These are phyloP conservation scores for Leptinotarsa undecemlineata DNA, from an alignment of 1,140 invertebrate species.

Conservation along the genomic window DNA sequence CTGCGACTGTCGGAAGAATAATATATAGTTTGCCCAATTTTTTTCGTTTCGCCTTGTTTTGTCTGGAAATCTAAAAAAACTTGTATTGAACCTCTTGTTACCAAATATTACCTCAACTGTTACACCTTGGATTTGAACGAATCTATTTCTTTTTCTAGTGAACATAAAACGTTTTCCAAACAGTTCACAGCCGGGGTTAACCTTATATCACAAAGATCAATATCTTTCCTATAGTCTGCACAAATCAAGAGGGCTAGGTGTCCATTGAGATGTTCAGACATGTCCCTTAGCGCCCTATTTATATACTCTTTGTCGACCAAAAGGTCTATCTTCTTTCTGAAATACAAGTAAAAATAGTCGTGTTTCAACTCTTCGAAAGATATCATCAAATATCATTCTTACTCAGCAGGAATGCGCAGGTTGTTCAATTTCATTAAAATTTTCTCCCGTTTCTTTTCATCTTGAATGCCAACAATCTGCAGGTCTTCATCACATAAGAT, in stretches of 20 bases:
- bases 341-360: slow-evolving; percentile 6
- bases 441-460: slow-evolving; percentile 25
- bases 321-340: slow-evolving; percentile 28
- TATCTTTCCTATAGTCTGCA: slow-evolving; percentile 30
- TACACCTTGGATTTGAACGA: slow-evolving; percentile 22
- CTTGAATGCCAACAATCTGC: slow-evolving; percentile 35
- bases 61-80: no score
- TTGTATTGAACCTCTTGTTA: background rate
- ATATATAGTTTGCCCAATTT: background rate
- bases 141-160: slow-evolving; percentile 29
- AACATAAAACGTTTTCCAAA: slow-evolving; percentile 30
- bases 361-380: background rate
- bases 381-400: slow-evolving; percentile 1
- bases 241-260: slow-evolving; percentile 32
- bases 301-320: slow-evolving; percentile 29
- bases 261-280: slow-evolving; percentile 34
- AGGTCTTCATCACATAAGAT: slow-evolving; percentile 39
- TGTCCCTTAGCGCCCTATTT: slow-evolving; percentile 10
- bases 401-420: slow-evolving; percentile 38
- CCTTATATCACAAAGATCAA: slow-evolving; percentile 36
- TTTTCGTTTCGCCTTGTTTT: background rate
- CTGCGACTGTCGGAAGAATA: background rate
- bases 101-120: background rate
- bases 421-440: slow-evolving; percentile 30
- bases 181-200: slow-evolving; percentile 28